These are phyloP conservation scores for Glossophaga mutica DNA, from an alignment of 2,797 vertebrate genomes.

Conservation along the genomic window DNA sequence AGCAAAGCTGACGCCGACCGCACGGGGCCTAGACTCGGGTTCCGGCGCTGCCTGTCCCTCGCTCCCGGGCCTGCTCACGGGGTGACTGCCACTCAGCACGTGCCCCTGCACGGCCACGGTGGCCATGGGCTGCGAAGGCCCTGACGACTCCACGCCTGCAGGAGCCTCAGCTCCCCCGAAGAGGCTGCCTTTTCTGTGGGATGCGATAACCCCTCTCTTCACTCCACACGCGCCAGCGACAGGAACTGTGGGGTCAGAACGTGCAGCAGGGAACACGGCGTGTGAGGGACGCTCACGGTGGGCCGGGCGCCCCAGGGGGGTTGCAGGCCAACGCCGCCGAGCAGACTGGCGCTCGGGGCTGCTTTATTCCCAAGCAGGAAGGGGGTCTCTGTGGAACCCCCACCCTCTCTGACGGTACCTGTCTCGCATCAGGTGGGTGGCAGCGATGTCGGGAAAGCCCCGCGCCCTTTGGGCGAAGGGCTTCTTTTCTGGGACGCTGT, in stretches of 20 bases:
- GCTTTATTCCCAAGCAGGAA: background rate
- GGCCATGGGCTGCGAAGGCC: too few species aligned
- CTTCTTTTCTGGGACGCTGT: background rate
- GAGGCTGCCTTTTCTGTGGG: background rate
- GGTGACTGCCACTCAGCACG: background rate
- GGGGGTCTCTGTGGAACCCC: too few species aligned
- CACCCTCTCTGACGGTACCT: too few species aligned
- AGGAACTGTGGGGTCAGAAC: background rate
- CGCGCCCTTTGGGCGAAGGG: background rate
- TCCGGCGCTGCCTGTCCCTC: background rate
- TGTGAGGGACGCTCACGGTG: too few species aligned
- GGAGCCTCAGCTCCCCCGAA: too few species aligned
- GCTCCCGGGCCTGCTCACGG: rapidly evolving
- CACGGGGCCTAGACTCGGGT: background rate
- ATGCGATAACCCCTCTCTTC: too few species aligned
- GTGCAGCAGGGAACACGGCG: too few species aligned
- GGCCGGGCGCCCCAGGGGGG: too few species aligned
- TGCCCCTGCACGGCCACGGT: too few species aligned
- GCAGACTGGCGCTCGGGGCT: background rate
- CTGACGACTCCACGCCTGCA: rapidly evolving
- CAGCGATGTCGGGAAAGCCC: too few species aligned
- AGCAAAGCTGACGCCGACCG: background rate
- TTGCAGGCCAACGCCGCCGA: background rate
- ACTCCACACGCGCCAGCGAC: background rate
- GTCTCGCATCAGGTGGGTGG: background rate